These are phyloP conservation scores for Caenorhabditis imperialis DNA, from an alignment of 2,888 invertebrate species.

Conservation along the genomic window DNA sequence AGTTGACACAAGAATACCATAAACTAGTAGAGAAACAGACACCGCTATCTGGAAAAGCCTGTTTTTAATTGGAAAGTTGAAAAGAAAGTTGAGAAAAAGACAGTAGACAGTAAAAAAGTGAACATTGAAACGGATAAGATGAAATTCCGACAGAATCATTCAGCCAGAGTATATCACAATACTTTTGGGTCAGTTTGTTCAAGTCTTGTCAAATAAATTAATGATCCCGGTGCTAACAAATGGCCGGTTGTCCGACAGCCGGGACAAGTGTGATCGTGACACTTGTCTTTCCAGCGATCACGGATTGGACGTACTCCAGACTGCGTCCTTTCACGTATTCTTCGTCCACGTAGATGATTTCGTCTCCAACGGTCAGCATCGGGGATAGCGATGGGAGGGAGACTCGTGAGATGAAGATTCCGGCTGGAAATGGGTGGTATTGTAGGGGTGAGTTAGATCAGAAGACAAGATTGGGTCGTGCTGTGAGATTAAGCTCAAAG, in stretches of 20 bases:
- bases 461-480: too few relatives aligned
- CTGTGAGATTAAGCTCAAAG: too few relatives aligned
- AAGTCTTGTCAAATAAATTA: too few relatives aligned
- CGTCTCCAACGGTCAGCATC: constrained; percentile 71
- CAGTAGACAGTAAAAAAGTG: neutral
- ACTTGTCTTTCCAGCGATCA: constrained; percentile 68
- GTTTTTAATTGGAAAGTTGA: neutral
- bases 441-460: too few relatives aligned
- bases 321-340: constrained; percentile 66
- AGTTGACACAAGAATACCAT: neutral
- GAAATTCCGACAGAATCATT: too few relatives aligned
- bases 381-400: constrained; percentile 66
- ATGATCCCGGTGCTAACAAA: constrained; percentile 53
- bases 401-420: constrained; percentile 72
- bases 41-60: neutral
- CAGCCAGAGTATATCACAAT: too few relatives aligned
- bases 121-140: too few relatives aligned
- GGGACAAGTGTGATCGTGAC: constrained; percentile 66
- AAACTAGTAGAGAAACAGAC: constrained; percentile 13
- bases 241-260: constrained; percentile 63
- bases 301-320: constrained; percentile 67
- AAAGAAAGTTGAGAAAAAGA: constrained; percentile 10
- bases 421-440: constrained; percentile 40
- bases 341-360: constrained; percentile 70
- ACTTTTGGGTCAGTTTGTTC: too few relatives aligned